phyloP scores from a whole-genome alignment of 1,140 invertebrate species.

The Metopolophium dirhodum region DNA sequence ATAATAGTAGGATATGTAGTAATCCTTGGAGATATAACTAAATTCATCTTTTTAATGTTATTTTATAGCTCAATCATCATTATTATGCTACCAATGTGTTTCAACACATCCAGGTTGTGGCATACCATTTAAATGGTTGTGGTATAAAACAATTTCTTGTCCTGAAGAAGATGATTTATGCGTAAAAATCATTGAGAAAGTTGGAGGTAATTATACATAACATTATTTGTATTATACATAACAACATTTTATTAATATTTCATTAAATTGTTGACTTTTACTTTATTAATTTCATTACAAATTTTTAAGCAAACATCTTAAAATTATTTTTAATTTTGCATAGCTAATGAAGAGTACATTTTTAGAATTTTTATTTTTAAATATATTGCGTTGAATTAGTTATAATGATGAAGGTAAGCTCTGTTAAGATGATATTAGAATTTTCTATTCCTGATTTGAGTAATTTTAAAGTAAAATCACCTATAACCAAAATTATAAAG shows the following conservation, averaged over 20 bases:
- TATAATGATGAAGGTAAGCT: too few species aligned
- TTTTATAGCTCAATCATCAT: slow-evolving; percentile 58
- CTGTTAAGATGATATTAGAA: too few species aligned
- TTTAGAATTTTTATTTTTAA: neutral
- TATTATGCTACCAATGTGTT: slow-evolving; percentile 83
- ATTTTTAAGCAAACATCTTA: too few species aligned
- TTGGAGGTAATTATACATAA: slow-evolving; percentile 85
- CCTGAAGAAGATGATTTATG: slow-evolving; percentile 85
- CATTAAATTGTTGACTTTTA: neutral
- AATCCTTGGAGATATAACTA: neutral
- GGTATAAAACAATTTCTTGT: slow-evolving; percentile 77
- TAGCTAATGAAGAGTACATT: neutral
- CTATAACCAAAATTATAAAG: neutral
- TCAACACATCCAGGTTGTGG: slow-evolving; percentile 88
- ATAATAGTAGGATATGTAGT: neutral
- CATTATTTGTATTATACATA: slow-evolving; percentile 26
- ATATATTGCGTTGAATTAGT: too few species aligned
- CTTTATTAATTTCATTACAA: neutral
- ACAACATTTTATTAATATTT: neutral
- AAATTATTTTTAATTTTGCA: neutral
- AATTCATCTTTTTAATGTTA: neutral
- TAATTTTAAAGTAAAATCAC: neutral
- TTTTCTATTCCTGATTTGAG: neutral
- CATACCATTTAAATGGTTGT: slow-evolving; percentile 83
- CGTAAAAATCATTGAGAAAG: slow-evolving; percentile 86